Percentiles rank a stretch among this genome's conserved stretches.
Conservation (phyloP, 2,113 vertebrate species). For the Ascaphus truei region DNA sequence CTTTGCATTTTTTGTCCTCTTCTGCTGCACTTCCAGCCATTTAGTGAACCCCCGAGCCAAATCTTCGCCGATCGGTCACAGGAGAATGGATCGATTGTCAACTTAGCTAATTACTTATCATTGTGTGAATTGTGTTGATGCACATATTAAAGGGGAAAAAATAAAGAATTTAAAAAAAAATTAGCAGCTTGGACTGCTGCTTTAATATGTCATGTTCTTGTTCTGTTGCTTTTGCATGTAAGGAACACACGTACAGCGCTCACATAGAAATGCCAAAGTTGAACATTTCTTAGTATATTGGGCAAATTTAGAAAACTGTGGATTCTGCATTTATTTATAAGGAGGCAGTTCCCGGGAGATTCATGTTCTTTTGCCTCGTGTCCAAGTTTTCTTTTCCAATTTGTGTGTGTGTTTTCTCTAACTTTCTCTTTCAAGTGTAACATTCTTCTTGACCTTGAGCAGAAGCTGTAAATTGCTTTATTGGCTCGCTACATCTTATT, state of each 20-base stretch:
- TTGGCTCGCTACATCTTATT: conserved; percentile 25
- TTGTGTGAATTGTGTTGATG: too few relatives aligned
- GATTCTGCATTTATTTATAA: conserved; percentile 1
- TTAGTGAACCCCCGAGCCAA: too few relatives aligned
- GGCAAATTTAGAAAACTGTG: background rate
- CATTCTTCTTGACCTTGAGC: conserved; percentile 20
- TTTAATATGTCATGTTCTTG: too few relatives aligned
- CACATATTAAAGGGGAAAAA: too few relatives aligned
- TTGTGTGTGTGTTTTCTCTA: background rate
- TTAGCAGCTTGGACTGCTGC: too few relatives aligned
- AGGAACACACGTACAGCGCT: too few relatives aligned
- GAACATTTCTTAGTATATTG: background rate
- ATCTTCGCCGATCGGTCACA: too few relatives aligned
- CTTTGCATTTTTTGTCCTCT: too few relatives aligned
- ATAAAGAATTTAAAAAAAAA: too few relatives aligned
- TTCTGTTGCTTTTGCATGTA: background rate
- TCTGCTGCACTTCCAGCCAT: too few relatives aligned
- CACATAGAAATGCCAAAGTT: background rate
- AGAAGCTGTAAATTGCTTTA: conserved; percentile 28
- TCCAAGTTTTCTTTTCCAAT: conserved; percentile 1
- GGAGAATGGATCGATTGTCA: too few relatives aligned
- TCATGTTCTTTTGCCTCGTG: conserved; percentile 14
- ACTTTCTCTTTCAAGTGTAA: conserved; percentile 9
- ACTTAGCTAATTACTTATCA: too few relatives aligned
- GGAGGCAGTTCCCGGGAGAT: conserved; percentile 6